phyloP scores from a whole-genome alignment of 2,113 vertebrate genomes.

The Monopterus albus region DNA sequence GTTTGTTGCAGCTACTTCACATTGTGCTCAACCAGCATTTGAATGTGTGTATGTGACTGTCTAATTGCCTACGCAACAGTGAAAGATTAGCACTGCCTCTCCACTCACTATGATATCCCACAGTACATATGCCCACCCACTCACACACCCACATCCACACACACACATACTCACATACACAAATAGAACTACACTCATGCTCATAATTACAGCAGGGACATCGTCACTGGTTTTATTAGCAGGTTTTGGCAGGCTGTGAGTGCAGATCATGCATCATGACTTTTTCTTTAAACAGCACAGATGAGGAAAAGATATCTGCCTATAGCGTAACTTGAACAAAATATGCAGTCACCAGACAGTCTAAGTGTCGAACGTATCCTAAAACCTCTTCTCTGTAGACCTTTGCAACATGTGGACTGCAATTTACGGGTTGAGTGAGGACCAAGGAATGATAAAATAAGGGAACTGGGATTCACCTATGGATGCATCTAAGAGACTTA shows the following conservation, averaged over 20 bases:
- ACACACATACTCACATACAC: background rate
- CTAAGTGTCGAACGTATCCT: background rate
- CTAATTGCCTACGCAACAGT: constrained; percentile 14
- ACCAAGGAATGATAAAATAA: no score
- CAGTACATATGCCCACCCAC: constrained; percentile 9
- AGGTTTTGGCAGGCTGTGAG: constrained; percentile 16
- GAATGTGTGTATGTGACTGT: constrained; percentile 7
- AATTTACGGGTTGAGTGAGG: no score
- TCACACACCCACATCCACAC: constrained; percentile 7
- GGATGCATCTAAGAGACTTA: no score
- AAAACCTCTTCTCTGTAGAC: no score
- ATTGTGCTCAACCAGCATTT: constrained; percentile 3
- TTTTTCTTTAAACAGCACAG: no score
- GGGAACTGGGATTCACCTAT: no score
- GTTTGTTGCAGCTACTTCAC: constrained; percentile 17
- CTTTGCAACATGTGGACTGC: no score
- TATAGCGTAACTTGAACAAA: background rate
- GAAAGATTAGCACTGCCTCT: constrained; percentile 13
- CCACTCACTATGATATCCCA: background rate
- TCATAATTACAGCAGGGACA: constrained; percentile 4
- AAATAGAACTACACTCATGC: background rate
- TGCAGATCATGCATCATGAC: background rate
- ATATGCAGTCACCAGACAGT: background rate
- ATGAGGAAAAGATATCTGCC: background rate
- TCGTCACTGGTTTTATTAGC: constrained; percentile 13